These are phyloP conservation scores for Chaetura pelagica DNA, from an alignment of 2,113 vertebrate species.

Conservation along the genomic window DNA sequence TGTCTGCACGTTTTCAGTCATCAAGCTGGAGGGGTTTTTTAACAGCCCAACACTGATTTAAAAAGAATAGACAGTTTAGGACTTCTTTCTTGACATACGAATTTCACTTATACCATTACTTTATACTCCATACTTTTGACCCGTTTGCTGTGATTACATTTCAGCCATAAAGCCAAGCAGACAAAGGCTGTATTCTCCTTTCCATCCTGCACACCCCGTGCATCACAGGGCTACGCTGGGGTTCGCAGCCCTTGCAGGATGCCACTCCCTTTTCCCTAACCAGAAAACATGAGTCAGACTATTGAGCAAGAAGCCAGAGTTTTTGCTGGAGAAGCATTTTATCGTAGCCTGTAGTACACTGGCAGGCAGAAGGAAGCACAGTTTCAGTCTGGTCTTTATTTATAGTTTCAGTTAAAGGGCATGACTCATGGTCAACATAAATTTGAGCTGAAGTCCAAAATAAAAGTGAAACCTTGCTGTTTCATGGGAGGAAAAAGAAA, in stretches of 20 bases:
- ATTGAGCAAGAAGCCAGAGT: constrained; percentile 15
- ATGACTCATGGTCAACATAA: constrained; percentile 12
- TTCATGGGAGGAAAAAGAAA: not conserved
- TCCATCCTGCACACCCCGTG: not conserved
- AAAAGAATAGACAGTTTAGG: not conserved
- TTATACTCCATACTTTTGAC: not conserved
- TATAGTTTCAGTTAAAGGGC: not conserved
- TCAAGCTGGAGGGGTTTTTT: not conserved
- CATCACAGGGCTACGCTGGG: not conserved
- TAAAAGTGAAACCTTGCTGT: constrained; percentile 52
- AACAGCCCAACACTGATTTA: not conserved
- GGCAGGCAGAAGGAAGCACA: not conserved
- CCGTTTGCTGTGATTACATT: not conserved
- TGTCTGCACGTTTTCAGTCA: not conserved
- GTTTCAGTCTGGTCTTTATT: not conserved
- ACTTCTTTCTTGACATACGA: not conserved
- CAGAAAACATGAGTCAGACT: constrained; percentile 54
- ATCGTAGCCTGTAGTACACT: not conserved
- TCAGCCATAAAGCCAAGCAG: not conserved
- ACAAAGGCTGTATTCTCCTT: not conserved
- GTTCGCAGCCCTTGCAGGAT: constrained; percentile 22
- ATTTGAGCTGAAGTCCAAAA: constrained; percentile 2
- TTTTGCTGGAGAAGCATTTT: constrained; percentile 22
- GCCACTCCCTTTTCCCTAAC: constrained; percentile 48
- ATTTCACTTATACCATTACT: not conserved